Base-by-base conservation (phyloP, 2,888 invertebrate species). In the Stomorhina lunata region DNA sequence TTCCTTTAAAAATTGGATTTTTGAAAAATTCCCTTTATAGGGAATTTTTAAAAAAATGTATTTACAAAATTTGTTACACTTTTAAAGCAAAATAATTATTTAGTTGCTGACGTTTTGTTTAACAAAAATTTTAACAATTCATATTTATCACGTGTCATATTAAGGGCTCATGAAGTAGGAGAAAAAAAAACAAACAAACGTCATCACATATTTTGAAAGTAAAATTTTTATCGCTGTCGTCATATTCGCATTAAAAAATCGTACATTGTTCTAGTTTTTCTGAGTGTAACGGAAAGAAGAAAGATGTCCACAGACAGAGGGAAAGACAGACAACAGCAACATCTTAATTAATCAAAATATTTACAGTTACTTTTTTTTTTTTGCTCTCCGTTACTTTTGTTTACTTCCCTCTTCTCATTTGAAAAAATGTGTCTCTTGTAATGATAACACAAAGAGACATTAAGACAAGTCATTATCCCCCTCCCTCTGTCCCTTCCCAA, bases 181-280 rank as follows among this genome's bases (percentile, higher is more conserved):
- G 12, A 63, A 48, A 1, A 1, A 45, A 40, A 20, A 55, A 45
- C 10, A 32, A 32, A 61, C n/a, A 73, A 73, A 50, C n/a, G n/a
- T 25, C 61, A 17, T 40, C n/a, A 29, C 17, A 10, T 15, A 12
- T 53, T n/a, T n/a, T 37, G 25, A 53, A 50, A 34, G 9, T n/a
- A 2, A 6, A 15, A 12, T 12, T 57, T 27, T 29, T 55, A 15
- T n/a, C n/a, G n/a, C 4, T 57, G 71, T 22, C 15, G 43, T 72
- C 59, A 61, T 50, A 27, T 37, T 50, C 10, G 20, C 25, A 34
- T 45, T 27, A 12, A 48, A 27, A 27, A 43, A 17, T 5, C 7
- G 20, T n/a, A 50, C 72, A 61, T 72, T 72, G 61, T 61, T 72
- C 61, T 37, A 72, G n/a, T 72, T 72, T 37, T 48, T 50, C 37